Conservation (phyloP, 2,888 invertebrate genomes). For the Meloe dianella region DNA sequence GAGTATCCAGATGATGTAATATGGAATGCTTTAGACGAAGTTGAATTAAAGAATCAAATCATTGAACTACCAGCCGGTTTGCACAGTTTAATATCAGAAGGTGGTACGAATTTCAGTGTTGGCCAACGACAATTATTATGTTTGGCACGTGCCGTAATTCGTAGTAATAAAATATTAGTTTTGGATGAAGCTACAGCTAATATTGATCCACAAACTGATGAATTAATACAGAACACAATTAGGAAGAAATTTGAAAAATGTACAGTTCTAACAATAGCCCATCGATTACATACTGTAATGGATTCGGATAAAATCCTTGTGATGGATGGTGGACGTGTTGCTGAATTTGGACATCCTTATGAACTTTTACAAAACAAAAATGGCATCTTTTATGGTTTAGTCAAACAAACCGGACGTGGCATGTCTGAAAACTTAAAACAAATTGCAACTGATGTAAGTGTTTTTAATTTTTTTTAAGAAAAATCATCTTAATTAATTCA, state of each 20-base stretch:
- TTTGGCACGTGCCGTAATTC: conserved; percentile 65
- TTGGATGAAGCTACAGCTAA: conserved; percentile 79
- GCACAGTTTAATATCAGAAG: conserved; percentile 62
- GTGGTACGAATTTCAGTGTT: conserved; percentile 58
- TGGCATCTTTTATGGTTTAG: conserved; percentile 67
- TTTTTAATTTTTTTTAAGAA: too few relatives aligned
- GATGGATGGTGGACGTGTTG: conserved; percentile 76
- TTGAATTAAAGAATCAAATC: conserved; percentile 70
- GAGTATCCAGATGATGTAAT: conserved; percentile 77
- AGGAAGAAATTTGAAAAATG: conserved; percentile 74
- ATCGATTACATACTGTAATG: conserved; percentile 82
- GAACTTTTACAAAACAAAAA: conserved; percentile 62
- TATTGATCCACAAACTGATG: conserved; percentile 78
- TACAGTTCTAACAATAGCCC: conserved; percentile 82
- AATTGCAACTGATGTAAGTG: conserved; percentile 60
- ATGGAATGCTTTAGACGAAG: conserved; percentile 84
- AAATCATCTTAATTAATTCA: too few relatives aligned
- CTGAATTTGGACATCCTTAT: conserved; percentile 78
- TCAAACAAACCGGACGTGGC: conserved; percentile 70
- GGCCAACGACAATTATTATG: conserved; percentile 71
- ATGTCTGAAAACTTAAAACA: conserved; percentile 69
- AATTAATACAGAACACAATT: conserved; percentile 77
- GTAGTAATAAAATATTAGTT: conserved; percentile 54
- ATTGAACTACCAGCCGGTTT: conserved; percentile 60
- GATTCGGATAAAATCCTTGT: conserved; percentile 81